phyloP scores from a whole-genome alignment of 2,113 vertebrate genomes.

The Puma concolor region DNA sequence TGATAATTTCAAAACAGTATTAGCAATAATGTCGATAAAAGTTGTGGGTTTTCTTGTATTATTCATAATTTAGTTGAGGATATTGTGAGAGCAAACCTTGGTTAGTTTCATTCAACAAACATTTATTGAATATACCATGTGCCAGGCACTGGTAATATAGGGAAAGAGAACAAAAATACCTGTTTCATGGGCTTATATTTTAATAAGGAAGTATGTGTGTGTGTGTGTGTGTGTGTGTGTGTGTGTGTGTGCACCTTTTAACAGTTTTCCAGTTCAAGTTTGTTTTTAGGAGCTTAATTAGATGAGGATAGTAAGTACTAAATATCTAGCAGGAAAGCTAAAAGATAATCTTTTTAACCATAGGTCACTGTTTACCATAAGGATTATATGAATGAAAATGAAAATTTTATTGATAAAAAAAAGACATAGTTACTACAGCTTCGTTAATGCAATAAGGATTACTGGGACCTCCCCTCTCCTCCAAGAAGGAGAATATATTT shows the following conservation, averaged over 20 bases:
- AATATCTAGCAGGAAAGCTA: neutral
- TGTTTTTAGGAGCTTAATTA: neutral
- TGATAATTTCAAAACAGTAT: neutral
- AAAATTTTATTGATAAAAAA: neutral
- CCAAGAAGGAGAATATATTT: neutral
- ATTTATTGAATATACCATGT: neutral
- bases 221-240: neutral
- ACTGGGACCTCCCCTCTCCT: neutral
- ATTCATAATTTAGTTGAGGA: neutral
- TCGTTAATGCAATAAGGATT: neutral
- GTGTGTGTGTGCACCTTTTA: neutral
- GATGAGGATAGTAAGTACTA: neutral
- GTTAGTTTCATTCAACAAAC: neutral
- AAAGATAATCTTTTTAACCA: neutral
- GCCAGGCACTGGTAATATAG: accelerated
- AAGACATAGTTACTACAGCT: neutral
- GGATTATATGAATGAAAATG: neutral
- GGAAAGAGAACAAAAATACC: neutral
- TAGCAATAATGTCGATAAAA: neutral
- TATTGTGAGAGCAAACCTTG: neutral
- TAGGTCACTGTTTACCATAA: neutral
- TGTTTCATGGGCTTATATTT: neutral
- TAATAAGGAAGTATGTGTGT: neutral
- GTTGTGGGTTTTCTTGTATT: neutral
- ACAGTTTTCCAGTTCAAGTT: neutral